Evolutionary conservation across 2,888 invertebrate species (phyloP).

Genomic region (Ophioninae sp.): DNA sequence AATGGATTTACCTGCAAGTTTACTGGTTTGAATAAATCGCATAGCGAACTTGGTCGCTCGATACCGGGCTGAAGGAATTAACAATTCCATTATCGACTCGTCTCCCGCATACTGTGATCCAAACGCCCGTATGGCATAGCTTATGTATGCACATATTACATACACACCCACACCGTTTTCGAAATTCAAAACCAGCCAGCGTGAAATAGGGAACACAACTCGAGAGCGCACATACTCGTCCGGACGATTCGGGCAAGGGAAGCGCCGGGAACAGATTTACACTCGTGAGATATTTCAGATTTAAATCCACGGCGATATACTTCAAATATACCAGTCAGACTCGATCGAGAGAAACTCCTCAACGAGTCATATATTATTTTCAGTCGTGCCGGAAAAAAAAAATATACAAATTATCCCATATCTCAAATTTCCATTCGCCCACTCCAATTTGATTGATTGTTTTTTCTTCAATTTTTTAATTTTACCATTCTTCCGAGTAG

Average conservation of each 20-base stretch:
- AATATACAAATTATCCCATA: neutral
- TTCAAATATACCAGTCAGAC: constrained; percentile 41
- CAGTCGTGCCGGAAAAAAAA: neutral
- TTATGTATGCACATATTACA: neutral
- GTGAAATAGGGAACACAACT: constrained; percentile 38
- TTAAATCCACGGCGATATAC: constrained; percentile 32
- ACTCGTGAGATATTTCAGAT: constrained; percentile 49
- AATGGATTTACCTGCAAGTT: neutral
- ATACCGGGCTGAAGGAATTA: constrained; percentile 11
- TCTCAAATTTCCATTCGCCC: neutral
- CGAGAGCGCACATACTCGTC: constrained; percentile 1
- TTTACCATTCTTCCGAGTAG: too few relatives aligned
- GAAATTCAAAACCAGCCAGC: constrained; percentile 39
- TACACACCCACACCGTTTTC: neutral
- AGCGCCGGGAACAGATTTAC: constrained; percentile 30
- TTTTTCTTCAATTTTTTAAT: too few relatives aligned
- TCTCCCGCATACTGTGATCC: constrained; percentile 6
- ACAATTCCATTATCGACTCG: constrained; percentile 26
- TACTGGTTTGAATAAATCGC: neutral
- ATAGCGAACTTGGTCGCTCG: neutral
- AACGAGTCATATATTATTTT: constrained; percentile 2
- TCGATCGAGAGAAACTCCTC: constrained; percentile 19
- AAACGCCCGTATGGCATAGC: neutral
- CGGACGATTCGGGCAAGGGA: neutral
- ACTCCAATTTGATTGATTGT: neutral